phyloP scores from a whole-genome alignment of 2,113 vertebrate genomes.

The Scomber japonicus region DNA sequence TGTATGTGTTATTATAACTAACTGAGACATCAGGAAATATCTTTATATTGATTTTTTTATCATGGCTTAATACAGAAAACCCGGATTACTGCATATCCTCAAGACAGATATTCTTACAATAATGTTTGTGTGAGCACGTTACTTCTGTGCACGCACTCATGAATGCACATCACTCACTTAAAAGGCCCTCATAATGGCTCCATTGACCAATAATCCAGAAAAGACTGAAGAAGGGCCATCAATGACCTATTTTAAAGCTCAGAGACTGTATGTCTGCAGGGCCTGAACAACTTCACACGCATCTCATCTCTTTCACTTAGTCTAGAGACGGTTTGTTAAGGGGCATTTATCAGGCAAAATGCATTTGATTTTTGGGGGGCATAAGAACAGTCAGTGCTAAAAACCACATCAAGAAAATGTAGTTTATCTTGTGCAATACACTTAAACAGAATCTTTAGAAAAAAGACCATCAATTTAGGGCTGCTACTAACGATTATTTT shows the following conservation, averaged over 20 bases:
- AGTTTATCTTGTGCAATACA: not conserved
- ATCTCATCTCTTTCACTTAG: not conserved
- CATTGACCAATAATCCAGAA: conserved; percentile 66
- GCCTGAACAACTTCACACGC: conserved; percentile 8
- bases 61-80: not conserved
- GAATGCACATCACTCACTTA: conserved; percentile 57
- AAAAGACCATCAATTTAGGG: not conserved
- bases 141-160: conserved; percentile 25
- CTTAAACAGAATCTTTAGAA: not conserved
- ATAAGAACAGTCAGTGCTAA: not conserved
- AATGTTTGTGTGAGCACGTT: conserved; percentile 31
- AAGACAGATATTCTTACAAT: conserved; percentile 24
- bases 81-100: not conserved
- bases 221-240: conserved; percentile 46
- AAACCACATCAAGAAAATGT: not conserved
- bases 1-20: not conserved
- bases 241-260: conserved; percentile 61
- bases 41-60: not conserved
- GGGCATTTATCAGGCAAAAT: not conserved
- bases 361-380: not conserved
- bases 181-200: conserved; percentile 62
- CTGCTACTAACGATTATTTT: not conserved
- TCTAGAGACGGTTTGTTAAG: not conserved
- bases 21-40: not conserved
- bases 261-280: conserved; percentile 18